phyloP scores from a whole-genome alignment of 2,113 vertebrate genomes.

The Colinus virginianus region DNA sequence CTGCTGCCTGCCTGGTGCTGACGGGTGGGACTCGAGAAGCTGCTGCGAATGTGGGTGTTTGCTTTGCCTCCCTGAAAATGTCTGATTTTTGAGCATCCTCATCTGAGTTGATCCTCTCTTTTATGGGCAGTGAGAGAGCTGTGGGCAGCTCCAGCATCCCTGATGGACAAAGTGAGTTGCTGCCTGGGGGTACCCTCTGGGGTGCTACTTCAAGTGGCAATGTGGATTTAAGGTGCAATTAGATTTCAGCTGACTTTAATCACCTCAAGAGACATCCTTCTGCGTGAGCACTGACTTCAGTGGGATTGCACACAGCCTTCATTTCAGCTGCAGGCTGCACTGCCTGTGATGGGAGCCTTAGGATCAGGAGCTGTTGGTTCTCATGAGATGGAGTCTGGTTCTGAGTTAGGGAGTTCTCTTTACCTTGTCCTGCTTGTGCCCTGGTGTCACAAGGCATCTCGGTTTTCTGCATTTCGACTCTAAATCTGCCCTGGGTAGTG shows the following conservation, averaged over 20 bases:
- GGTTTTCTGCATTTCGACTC: background rate
- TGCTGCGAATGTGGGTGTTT: background rate
- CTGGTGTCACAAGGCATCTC: background rate
- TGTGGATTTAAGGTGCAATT: background rate
- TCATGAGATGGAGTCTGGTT: background rate
- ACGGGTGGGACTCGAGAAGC: background rate
- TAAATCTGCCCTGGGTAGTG: background rate
- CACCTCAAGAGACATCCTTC: background rate
- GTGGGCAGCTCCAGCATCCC: rapidly evolving
- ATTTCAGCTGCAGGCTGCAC: background rate
- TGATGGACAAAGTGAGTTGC: background rate
- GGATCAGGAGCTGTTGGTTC: background rate
- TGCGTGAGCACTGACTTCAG: background rate
- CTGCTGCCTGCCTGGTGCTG: background rate
- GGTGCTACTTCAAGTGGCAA: background rate
- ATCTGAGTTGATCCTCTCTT: background rate
- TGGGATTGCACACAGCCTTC: rapidly evolving
- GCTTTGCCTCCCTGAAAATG: background rate
- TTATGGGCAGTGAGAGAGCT: background rate
- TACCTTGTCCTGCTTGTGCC: too few species aligned
- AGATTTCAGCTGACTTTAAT: background rate
- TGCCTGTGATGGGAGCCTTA: background rate
- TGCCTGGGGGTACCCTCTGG: rapidly evolving
- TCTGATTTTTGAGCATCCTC: background rate
- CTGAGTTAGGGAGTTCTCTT: background rate